Percentiles rank a stretch among this genome's conserved stretches.
phyloP scores from a whole-genome alignment of 1,140 invertebrate genomes.

The Magallana angulata region DNA sequence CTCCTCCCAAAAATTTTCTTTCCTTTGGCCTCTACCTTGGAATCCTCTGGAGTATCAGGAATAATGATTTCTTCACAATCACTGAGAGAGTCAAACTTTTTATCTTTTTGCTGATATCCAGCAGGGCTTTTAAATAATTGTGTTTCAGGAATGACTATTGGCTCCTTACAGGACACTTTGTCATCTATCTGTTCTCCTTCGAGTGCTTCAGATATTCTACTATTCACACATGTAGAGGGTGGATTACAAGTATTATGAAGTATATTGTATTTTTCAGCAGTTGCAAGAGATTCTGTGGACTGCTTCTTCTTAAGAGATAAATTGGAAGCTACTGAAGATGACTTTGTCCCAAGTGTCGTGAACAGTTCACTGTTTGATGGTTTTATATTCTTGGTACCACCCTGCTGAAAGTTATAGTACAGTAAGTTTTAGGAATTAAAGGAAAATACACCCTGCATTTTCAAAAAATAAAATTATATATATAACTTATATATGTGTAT shows the following conservation, averaged over 20 bases:
- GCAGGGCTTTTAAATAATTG: conserved; percentile 40
- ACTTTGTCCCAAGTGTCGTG: not conserved
- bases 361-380: not conserved
- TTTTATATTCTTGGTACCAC: not conserved
- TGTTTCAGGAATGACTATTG: conserved; percentile 55
- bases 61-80: conserved; percentile 54
- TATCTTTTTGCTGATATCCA: not conserved
- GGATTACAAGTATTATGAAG: too few species aligned
- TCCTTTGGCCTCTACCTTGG: conserved; percentile 26
- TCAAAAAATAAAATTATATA: too few species aligned
- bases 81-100: not conserved
- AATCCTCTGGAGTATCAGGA: conserved; percentile 62
- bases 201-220: not conserved
- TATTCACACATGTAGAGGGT: not conserved
- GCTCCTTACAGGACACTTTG: not conserved
- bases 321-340: not conserved
- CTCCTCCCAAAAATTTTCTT: conserved; percentile 57
- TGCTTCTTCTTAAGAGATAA: conserved; percentile 7
- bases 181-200: not conserved
- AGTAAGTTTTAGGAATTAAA: too few species aligned
- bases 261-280: not conserved
- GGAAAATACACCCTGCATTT: too few species aligned
- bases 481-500: too few species aligned
- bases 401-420: not conserved
- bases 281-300: not conserved